Base-by-base conservation (phyloP, 2,797 vertebrate genomes). In the Pelobates cultripes region DNA sequence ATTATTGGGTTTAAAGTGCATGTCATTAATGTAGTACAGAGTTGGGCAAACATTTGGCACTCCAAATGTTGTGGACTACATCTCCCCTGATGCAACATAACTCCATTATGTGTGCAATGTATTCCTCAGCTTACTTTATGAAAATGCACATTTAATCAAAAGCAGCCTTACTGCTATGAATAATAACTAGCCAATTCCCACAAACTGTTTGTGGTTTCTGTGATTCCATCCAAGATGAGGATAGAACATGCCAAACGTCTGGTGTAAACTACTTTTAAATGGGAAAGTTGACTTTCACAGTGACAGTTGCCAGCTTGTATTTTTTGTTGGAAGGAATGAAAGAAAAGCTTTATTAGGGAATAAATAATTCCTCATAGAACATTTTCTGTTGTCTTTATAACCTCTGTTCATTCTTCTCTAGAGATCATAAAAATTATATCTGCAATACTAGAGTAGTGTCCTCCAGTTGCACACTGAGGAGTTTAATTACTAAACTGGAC, bases 231-330 rank as follows among this genome's bases (percentile, higher is more conserved):
- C 74, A 79, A 78, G 78, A 81, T 64, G 81, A 45, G 43, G 69
- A 76, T 66, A 17, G 68, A 28, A 82, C 83, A 85, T 85, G 71
- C 64, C 69, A 63, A 86, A 4, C 40, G 51, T 71, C 60, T 79
- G 53, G 45, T 51, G 66, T 75, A 55, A 75, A 44, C 83, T 42
- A 47, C 75, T 28, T 74, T 43, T 78, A 43, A 53, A 70, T 74
- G 55, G 71, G 71, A 75, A 75, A 75, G 13, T 28, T 75, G 40
- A 79, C 43, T 79, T 53, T 63, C 1, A 53, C 51, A 70, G 68
- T 75, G 40, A 83, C 45, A 72, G 43, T 69, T 44, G 13, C 15
- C 17, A 41, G 28, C 42, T 70, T 69, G 60, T 51, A 70, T 82
- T 70, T 57, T 43, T 42, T 73, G 43, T 17, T 69, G 10, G 0